Conservation (phyloP, 1,140 invertebrate genomes). For the Ctenoplectra terminalis region DNA sequence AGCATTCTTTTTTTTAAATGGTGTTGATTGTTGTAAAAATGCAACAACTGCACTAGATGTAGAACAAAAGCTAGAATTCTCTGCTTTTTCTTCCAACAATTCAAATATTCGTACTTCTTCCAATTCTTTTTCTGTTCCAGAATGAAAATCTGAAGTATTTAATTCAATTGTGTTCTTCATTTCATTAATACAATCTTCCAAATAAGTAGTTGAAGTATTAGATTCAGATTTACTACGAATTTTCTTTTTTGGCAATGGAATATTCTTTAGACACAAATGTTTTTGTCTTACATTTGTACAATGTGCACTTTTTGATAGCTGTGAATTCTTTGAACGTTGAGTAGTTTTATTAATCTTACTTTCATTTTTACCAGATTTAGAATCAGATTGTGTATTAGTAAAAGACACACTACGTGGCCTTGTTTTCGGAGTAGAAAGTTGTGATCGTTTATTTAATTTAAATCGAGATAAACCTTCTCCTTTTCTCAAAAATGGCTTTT, state of each 20-base stretch:
- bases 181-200: slow-evolving; percentile 52
- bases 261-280: slow-evolving; percentile 69
- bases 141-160: slow-evolving; percentile 78
- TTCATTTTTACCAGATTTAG: slow-evolving; percentile 65
- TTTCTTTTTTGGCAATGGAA: slow-evolving; percentile 66
- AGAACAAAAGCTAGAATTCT: slow-evolving; percentile 88
- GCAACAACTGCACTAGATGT: slow-evolving; percentile 86
- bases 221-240: slow-evolving; percentile 60
- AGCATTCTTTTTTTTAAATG: slow-evolving; percentile 75
- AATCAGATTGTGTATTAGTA: slow-evolving; percentile 43
- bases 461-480: slow-evolving; percentile 81
- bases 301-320: slow-evolving; percentile 39
- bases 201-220: slow-evolving; percentile 71
- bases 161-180: slow-evolving; percentile 69
- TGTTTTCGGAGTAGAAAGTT: background rate
- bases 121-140: slow-evolving; percentile 81
- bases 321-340: slow-evolving; percentile 17
- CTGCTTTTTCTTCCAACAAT: slow-evolving; percentile 87
- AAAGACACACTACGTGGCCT: slow-evolving; percentile 79
- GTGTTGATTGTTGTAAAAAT: slow-evolving; percentile 83
- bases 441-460: slow-evolving; percentile 55
- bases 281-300: slow-evolving; percentile 37
- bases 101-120: slow-evolving; percentile 88
- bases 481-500: slow-evolving; percentile 80
- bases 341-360: slow-evolving; percentile 32